Percentiles rank a stretch among this genome's conserved stretches.
phyloP scores from a whole-genome alignment of 2,797 vertebrate species.

The Pagetopsis macropterus region DNA sequence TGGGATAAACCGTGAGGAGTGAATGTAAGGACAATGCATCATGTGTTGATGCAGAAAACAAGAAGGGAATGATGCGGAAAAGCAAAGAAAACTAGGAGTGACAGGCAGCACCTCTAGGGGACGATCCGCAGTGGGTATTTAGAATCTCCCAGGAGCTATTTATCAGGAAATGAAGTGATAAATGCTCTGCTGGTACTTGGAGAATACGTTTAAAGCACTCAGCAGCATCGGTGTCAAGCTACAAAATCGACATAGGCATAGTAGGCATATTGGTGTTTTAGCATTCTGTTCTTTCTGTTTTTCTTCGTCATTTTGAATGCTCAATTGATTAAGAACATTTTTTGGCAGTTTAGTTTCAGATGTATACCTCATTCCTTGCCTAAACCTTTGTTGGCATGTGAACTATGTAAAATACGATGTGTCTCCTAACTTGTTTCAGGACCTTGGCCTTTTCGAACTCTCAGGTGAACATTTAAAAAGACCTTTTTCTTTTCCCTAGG shows the following conservation, averaged over 20 bases:
- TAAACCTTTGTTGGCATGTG: neutral
- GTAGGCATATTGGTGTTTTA: neutral
- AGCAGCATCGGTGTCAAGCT: conserved; percentile 1
- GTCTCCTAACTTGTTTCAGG: neutral
- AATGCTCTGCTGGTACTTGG: neutral
- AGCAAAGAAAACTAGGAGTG: conserved; percentile 24
- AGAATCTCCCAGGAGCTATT: conserved; percentile 8
- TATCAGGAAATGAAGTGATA: conserved; percentile 23
- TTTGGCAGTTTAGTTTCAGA: neutral
- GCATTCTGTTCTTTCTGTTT: neutral
- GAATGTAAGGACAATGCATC: conserved; percentile 20
- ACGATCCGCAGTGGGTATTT: conserved; percentile 5
- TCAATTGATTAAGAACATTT: neutral
- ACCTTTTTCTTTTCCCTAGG: too few relatives aligned
- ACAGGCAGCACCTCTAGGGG: conserved; percentile 21
- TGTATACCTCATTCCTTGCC: neutral
- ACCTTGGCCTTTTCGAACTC: neutral
- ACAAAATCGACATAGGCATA: neutral
- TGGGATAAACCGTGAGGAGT: conserved; percentile 21
- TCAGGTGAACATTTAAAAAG: neutral
- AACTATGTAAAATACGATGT: neutral
- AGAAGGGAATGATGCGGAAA: conserved; percentile 44
- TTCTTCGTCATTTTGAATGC: neutral
- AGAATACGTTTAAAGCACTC: neutral
- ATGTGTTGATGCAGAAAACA: conserved; percentile 33